A percentile compares a stretch with the other conserved stretches of the same genome.
phyloP scores from a whole-genome alignment of 37 sponge, comb jelly and placozoan species.

The Eunapius fragilis region DNA sequence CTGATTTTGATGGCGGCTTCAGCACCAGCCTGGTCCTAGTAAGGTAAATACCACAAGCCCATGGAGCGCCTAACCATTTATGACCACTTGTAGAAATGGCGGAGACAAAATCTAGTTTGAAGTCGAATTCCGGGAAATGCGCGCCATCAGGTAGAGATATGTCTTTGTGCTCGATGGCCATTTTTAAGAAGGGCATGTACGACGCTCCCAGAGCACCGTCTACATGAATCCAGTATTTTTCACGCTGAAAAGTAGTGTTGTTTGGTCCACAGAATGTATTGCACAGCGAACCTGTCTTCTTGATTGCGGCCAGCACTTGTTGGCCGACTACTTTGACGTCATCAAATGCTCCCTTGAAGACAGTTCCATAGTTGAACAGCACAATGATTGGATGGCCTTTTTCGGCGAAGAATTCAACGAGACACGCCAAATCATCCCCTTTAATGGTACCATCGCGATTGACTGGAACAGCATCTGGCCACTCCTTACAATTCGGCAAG shows the following conservation, averaged over 20 bases:
- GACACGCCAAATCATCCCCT: not conserved
- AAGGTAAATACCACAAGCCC: conserved; percentile 30
- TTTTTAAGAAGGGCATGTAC: conserved; percentile 38
- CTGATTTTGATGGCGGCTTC: not conserved
- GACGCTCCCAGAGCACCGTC: conserved; percentile 42
- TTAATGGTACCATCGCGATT: not conserved
- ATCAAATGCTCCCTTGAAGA: not conserved
- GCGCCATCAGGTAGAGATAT: not conserved
- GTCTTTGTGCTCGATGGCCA: conserved; percentile 7
- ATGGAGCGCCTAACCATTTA: conserved; percentile 29
- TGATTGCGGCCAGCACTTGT: too few relatives aligned
- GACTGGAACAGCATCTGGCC: not conserved
- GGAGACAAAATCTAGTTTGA: conserved; percentile 18
- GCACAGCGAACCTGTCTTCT: too few relatives aligned
- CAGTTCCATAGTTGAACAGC: not conserved
- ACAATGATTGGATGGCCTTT: not conserved
- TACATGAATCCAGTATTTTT: conserved; percentile 33
- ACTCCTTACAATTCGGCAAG: not conserved
- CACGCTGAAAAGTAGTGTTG: too few relatives aligned
- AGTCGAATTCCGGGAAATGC: conserved; percentile 16
- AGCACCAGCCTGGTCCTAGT: conserved; percentile 6
- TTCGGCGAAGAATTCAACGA: not conserved
- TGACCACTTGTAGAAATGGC: conserved; percentile 41
- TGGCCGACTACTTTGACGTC: not conserved
- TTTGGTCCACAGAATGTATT: too few relatives aligned